These are phyloP conservation scores for Rhorus exstirpatorius DNA, from an alignment of 2,888 invertebrate genomes.

Conservation along the genomic window DNA sequence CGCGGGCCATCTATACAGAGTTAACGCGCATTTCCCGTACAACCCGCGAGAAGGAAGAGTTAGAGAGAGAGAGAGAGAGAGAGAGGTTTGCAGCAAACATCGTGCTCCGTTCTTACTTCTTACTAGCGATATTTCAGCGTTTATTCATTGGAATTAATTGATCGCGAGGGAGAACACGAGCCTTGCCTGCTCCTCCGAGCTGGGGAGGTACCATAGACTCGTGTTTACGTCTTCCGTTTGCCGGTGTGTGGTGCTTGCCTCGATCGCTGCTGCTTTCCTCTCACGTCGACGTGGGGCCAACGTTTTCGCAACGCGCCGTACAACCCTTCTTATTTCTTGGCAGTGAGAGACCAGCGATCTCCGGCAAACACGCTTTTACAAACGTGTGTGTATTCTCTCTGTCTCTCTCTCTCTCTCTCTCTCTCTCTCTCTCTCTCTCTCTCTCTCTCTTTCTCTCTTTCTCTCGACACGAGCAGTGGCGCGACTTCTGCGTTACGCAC, in stretches of 20 bases:
- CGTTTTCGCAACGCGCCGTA: conserved; percentile 83
- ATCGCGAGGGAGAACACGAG: conserved; percentile 30
- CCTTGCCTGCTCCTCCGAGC: too few species aligned
- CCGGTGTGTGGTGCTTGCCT: conserved; percentile 27
- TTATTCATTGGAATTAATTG: conserved; percentile 63
- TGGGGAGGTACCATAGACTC: too few species aligned
- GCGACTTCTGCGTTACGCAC: conserved; percentile 63
- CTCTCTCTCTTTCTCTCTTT: conserved; percentile 80
- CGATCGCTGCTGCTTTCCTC: conserved; percentile 32
- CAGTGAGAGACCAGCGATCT: conserved; percentile 73
- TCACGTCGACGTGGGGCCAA: conserved; percentile 72
- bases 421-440: conserved; percentile 4
- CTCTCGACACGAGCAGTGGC: conserved; percentile 40
- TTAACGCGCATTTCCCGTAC: conserved; percentile 9
- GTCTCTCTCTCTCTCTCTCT: not conserved
- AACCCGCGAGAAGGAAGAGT: not conserved
- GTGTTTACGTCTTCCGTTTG: conserved; percentile 65
- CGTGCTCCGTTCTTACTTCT: conserved; percentile 5
- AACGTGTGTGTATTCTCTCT: not conserved
- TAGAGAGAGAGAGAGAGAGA: not conserved
- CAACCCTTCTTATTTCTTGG: conserved; percentile 79
- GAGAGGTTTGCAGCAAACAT: conserved; percentile 35
- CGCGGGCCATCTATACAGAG: conserved; percentile 18
- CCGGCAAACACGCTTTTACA: conserved; percentile 56
- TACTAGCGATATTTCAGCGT: conserved; percentile 48